Evolutionary conservation across 1,140 invertebrate genomes (phyloP), one percentile per base, ranked within the genome.

Genomic region (Pteromalus puparum): DNA sequence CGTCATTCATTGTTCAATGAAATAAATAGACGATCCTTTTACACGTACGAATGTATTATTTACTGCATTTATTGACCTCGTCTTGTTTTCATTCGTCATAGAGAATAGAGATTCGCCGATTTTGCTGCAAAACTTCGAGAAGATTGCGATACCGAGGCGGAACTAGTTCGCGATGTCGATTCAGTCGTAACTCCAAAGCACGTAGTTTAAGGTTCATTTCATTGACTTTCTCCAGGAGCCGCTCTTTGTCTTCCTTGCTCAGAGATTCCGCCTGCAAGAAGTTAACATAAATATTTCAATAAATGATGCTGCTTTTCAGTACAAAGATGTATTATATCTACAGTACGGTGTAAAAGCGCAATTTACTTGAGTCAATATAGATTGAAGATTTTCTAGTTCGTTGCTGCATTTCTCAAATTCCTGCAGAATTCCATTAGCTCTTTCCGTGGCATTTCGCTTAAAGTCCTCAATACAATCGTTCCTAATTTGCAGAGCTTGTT

Each of bases 401-500:
- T 81, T 38, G 9, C 75, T 86, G 28, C 76, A 87, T 12, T 91
- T 90, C 81, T 95, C 93, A 81, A 95, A 94, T 75, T 92, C 90
- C 15, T 88, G 87, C 86, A 94, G 93, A 78, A 95, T 93, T 68
- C 90, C 89, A 88, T 95, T 95, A 0, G 94, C 93, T 73, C 94
- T 91, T 3, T 91, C 87, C 0, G 94, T 84, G n/a, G 93, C 87
- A 4, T 90, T 87, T 2, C 93, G 87, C 87, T 95, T 95, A 30
- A 94, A 93, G 82, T 95, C 95, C n/a, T 90, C 89, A 0, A 95
- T 86, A 72, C 95, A 95, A 9, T 92, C 89, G 4, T 94, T 87
- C 84, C 90, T 91, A 0, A 94, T 87, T 15, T 90, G 82, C 24
- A 87, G 38, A 0, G 94, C 94, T 88, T 94, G 88, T 2, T 90